Evolutionary conservation across 2,113 vertebrate genomes (phyloP).

Genomic region (Crotophaga sulcirostris): DNA sequence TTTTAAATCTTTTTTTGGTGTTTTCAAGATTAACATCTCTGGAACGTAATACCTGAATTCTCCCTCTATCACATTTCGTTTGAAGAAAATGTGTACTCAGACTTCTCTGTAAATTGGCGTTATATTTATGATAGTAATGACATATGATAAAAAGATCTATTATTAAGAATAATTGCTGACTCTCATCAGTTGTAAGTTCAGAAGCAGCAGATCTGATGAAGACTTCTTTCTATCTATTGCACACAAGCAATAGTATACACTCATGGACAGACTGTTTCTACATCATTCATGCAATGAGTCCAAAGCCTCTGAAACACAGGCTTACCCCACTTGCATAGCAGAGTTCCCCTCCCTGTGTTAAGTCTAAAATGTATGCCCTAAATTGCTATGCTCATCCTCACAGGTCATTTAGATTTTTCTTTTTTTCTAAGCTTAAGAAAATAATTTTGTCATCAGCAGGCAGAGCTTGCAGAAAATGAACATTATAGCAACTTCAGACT

Average conservation of each 20-base stretch:
- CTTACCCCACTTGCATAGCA: not conserved
- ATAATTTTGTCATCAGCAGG: not conserved
- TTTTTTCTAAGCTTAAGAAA: not conserved
- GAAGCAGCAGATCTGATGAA: not conserved
- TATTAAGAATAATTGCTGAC: not conserved
- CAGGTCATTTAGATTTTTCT: not conserved
- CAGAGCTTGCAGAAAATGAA: not conserved
- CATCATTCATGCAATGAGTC: not conserved
- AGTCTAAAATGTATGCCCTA: not conserved
- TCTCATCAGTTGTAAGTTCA: not conserved
- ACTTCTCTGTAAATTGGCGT: not conserved
- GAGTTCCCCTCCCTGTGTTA: not conserved
- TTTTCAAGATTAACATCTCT: not conserved
- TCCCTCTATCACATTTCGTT: not conserved
- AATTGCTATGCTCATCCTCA: not conserved
- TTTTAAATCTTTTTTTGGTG: not conserved
- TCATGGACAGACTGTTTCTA: not conserved
- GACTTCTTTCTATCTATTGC: not conserved
- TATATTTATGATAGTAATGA: not conserved
- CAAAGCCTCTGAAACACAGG: not conserved
- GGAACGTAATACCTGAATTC: not conserved
- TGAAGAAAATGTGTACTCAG: not conserved
- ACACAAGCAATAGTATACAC: rapidly evolving
- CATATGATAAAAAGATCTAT: not conserved
- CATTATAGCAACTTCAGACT: not conserved